Conservation (phyloP, 2,797 vertebrate genomes). For the Cephalopachus bancanus region DNA sequence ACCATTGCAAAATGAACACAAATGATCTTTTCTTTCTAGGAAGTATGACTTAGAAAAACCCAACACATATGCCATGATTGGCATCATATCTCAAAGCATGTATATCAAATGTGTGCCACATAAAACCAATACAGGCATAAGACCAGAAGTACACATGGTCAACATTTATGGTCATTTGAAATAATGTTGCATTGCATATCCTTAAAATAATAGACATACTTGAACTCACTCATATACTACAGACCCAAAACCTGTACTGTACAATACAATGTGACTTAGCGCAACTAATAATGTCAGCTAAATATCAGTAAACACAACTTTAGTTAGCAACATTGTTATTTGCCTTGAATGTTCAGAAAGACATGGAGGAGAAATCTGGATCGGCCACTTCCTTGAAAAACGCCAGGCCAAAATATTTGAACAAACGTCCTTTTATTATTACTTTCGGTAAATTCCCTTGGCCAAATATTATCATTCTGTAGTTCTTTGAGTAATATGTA, state of each 20-base stretch:
- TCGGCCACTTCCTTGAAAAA: not conserved
- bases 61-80: not conserved
- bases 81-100: not conserved
- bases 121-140: not conserved
- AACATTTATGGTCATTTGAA: not conserved
- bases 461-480: conserved; percentile 18
- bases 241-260: not conserved
- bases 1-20: conserved; percentile 35
- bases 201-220: not conserved
- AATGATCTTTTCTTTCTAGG: not conserved
- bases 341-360: conserved; percentile 12
- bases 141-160: not conserved
- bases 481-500: conserved; percentile 34
- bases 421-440: conserved; percentile 41
- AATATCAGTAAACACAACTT: conserved; percentile 17
- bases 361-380: not conserved
- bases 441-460: conserved; percentile 60
- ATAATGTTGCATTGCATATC: not conserved
- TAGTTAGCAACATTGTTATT: conserved; percentile 53
- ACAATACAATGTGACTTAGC: not conserved
- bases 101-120: not conserved
- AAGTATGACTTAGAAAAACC: not conserved
- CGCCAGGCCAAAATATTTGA: conserved; percentile 36
- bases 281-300: not conserved
- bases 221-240: not conserved